Evolutionary conservation across 2,888 invertebrate species (phyloP), one percentile per base, ranked within the genome.

Genomic region (Abrostola triplasia): DNA sequence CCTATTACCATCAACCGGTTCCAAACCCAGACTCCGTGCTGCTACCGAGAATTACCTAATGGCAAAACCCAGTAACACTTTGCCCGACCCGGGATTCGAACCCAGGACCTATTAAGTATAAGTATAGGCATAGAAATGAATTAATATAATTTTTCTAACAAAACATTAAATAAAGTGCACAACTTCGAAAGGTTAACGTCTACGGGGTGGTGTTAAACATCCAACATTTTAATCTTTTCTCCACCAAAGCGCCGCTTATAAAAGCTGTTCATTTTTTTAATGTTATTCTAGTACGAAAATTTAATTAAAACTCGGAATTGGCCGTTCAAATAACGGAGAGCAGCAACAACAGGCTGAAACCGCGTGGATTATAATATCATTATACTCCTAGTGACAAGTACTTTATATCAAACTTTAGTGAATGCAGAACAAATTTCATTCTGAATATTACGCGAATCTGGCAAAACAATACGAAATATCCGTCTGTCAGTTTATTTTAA

Each of bases 231-330:
- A 73, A 76, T 70, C 38, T 70, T 76, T 81, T 73, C 70, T 76
- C 71, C 76, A 59, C 69, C 70, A 59, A 63, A 72, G 72, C 75
- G 63, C 64, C 42, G 67, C 76, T 76, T 77, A 80, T 76, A 77
- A 77, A 82, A 79, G 80, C 76, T 81, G 67, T 76, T 75, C 72
- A 77, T 83, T 87, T 88, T 85, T 84, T 79, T 66, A 81, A 84
- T 84, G 79, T 78, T 81, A 80, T 77, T 80, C 76, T 79, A 80
- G 72, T 75, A 81, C 76, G 81, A 84, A 84, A 86, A 87, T 88
- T 90, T 88, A 88, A 91, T 90, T 89, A 90, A 88, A 89, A 82
- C 80, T 86, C 82, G 67, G 77, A 85, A 90, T 88, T 87, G 86
- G 83, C 79, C 83, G 83, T 88, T 88, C 80, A 71, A 63, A 64